Conservation (phyloP, 2,888 invertebrate genomes). For the Tanytarsus gracilentus region DNA sequence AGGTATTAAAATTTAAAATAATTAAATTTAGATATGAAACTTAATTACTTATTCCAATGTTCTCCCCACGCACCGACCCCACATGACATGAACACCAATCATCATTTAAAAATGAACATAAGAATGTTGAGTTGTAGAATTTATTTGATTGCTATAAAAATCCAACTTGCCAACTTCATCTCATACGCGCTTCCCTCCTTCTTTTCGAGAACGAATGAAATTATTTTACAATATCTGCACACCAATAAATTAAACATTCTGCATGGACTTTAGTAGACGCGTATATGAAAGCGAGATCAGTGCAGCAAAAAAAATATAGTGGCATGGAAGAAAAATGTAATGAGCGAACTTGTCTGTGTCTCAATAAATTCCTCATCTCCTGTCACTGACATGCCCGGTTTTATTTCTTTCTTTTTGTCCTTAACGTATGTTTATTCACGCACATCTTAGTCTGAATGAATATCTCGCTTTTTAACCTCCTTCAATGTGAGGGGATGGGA, state of each 20-base stretch:
- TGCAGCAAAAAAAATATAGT: neutral
- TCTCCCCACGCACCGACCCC: too few species aligned
- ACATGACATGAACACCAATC: neutral
- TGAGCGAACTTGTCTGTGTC: conserved; percentile 6
- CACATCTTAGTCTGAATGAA: too few species aligned
- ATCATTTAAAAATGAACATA: neutral
- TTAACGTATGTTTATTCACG: too few species aligned
- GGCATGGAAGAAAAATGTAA: neutral
- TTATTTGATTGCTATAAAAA: conserved; percentile 10
- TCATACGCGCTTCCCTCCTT: neutral
- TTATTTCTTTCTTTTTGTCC: too few species aligned
- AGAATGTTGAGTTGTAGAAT: conserved; percentile 10
- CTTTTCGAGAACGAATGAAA: neutral
- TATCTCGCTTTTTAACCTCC: too few species aligned
- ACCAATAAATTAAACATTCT: conserved; percentile 3
- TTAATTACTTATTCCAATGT: too few species aligned
- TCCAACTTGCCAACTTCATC: neutral
- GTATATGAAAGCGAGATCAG: neutral
- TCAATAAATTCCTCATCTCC: neutral
- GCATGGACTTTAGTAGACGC: neutral
- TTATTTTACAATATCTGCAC: conserved; percentile 8
- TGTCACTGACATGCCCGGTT: neutral
- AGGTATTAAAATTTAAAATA: too few species aligned
- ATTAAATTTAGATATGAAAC: too few species aligned
- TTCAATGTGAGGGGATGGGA: too few species aligned